Evolutionary conservation across 2,113 vertebrate genomes (phyloP).

Genomic region (Callipepla squamata): DNA sequence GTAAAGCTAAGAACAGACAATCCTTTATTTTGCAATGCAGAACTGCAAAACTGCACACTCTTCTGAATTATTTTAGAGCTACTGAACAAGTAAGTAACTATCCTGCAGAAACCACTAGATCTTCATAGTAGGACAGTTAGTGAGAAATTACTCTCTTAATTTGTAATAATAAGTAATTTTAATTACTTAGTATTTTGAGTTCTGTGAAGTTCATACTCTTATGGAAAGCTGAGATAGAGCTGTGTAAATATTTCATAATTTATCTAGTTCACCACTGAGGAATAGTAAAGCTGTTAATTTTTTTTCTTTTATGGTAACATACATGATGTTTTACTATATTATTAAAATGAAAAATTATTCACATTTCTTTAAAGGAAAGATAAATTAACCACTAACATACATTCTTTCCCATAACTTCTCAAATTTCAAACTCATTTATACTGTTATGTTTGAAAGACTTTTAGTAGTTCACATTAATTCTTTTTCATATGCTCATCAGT

Average conservation of each 20-base stretch:
- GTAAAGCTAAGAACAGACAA: not conserved
- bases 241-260: not conserved
- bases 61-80: not conserved
- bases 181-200: not conserved
- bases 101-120: not conserved
- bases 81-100: not conserved
- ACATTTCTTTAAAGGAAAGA: not conserved
- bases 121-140: not conserved
- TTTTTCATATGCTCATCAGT: not conserved
- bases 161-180: not conserved
- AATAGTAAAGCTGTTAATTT: not conserved
- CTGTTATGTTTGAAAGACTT: not conserved
- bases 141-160: not conserved
- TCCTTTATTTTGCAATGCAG: not conserved
- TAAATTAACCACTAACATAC: not conserved
- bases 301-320: not conserved
- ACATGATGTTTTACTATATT: not conserved
- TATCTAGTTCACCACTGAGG: not conserved
- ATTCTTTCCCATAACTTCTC: not conserved
- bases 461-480: not conserved
- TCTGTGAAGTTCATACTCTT: not conserved
- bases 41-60: not conserved
- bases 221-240: not conserved
- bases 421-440: not conserved
- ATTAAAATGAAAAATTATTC: not conserved